Evolutionary conservation across 2,888 invertebrate genomes (phyloP).

Genomic region (Acronicta alni): DNA sequence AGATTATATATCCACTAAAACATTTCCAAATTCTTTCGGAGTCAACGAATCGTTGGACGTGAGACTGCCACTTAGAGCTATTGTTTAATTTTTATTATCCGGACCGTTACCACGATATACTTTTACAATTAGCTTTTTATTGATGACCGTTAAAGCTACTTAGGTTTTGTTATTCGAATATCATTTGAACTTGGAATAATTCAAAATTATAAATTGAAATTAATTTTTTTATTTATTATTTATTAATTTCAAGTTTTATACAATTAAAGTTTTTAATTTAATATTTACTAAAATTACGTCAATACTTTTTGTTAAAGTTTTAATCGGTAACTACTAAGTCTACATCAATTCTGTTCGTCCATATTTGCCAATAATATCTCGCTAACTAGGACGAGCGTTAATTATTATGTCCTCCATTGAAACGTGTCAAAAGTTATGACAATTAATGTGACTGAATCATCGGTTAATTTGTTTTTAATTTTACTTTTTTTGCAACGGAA

Average conservation of each 20-base stretch:
- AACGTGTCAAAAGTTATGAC: slow-evolving; percentile 60
- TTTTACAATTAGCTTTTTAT: slow-evolving; percentile 63
- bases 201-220: slow-evolving; percentile 28
- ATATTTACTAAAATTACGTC: no score
- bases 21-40: slow-evolving; percentile 83
- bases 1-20: slow-evolving; percentile 79
- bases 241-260: not conserved
- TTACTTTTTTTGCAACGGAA: slow-evolving; percentile 65
- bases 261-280: no score
- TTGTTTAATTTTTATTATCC: slow-evolving; percentile 72
- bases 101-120: slow-evolving; percentile 63
- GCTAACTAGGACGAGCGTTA: slow-evolving; percentile 49
- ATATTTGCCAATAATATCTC: slow-evolving; percentile 45
- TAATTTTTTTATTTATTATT: not conserved
- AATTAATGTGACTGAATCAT: slow-evolving; percentile 59
- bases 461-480: slow-evolving; percentile 60
- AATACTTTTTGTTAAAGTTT: no score
- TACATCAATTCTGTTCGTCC: not conserved
- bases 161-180: slow-evolving; percentile 51
- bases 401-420: slow-evolving; percentile 66
- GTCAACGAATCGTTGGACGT: slow-evolving; percentile 79
- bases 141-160: slow-evolving; percentile 61
- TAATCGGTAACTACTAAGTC: no score
- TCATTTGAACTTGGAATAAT: slow-evolving; percentile 46
- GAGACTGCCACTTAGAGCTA: slow-evolving; percentile 70